Evolutionary conservation across 1,140 invertebrate species (phyloP), one percentile per base, ranked within the genome.

Genomic region (Alviniconcha marisindica): DNA sequence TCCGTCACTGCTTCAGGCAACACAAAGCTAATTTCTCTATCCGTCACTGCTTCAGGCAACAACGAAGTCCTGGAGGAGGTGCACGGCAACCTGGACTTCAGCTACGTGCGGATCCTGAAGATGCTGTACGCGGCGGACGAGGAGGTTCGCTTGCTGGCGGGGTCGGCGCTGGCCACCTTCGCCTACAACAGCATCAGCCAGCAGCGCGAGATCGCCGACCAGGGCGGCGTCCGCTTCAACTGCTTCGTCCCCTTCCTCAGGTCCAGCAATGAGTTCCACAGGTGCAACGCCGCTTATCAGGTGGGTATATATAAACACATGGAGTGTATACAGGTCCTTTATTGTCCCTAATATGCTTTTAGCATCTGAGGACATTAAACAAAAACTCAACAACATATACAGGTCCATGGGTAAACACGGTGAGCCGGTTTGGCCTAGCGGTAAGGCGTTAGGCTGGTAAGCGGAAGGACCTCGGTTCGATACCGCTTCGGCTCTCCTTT

Each of bases 271-370:
- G 92, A 93, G 78, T 90, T 82, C 71, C 90, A 87, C 83, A 83
- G 91, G 77, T 93, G 92, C 73, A 83, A 88, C 82, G 89, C 90
- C 38, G 92, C 92, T 31, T 93, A 92, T 83, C 92, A 93, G 92
- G 92, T 92, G 86, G 21, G 38, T 36, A 36, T n/a, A n/a, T n/a
- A n/a, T n/a, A n/a, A n/a, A n/a, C n/a, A n/a, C n/a, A n/a, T n/a
- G n/a, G n/a, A n/a, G n/a, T n/a, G n/a, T n/a, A n/a, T n/a, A n/a
- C n/a, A n/a, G n/a, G n/a, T n/a, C n/a, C n/a, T n/a, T n/a, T n/a
- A n/a, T n/a, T n/a, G n/a, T n/a, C n/a, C n/a, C n/a, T n/a, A n/a
- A n/a, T n/a, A n/a, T n/a, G n/a, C n/a, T n/a, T n/a, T n/a, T n/a
- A n/a, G n/a, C n/a, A n/a, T n/a, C n/a, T n/a, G n/a, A n/a, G n/a